Percentiles rank a stretch among this genome's conserved stretches.
Evolutionary conservation across 2,113 vertebrate genomes (phyloP).

Genomic region (Isichthys henryi): DNA sequence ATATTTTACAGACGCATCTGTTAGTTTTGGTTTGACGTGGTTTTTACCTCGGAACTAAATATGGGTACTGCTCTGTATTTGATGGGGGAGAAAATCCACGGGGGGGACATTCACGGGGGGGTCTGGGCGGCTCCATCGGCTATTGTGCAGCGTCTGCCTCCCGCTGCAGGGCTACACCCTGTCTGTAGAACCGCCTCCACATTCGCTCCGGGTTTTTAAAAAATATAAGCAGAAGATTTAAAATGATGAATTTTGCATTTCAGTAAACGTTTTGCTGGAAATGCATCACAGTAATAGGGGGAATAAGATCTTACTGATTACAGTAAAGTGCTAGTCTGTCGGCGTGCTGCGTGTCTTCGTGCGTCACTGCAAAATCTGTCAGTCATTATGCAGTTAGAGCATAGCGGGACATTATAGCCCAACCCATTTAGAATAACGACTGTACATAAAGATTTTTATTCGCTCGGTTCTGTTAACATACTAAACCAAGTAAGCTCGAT

Average conservation of each 20-base stretch:
- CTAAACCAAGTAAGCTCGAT: neutral
- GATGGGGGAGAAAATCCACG: neutral
- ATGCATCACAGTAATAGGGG: neutral
- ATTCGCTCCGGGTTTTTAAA: neutral
- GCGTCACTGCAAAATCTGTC: slow-evolving; percentile 24
- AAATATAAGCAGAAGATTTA: neutral
- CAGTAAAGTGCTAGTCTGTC: neutral
- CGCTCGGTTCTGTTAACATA: neutral
- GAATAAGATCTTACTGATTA: neutral
- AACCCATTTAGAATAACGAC: neutral
- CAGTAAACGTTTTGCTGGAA: neutral
- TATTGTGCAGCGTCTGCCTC: slow-evolving; percentile 3
- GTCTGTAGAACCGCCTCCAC: neutral
- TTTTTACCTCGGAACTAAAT: neutral
- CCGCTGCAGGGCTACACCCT: neutral
- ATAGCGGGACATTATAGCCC: neutral
- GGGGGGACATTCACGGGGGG: neutral
- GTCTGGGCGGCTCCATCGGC: neutral
- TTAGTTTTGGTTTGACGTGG: neutral
- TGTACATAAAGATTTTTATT: neutral
- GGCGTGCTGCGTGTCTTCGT: slow-evolving; percentile 9
- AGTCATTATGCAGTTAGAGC: slow-evolving; percentile 16
- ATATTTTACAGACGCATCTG: neutral
- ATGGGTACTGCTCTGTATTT: neutral
- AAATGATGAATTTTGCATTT: neutral